Conservation (phyloP, 1,140 invertebrate species). For the Centruroides sculpturatus region DNA sequence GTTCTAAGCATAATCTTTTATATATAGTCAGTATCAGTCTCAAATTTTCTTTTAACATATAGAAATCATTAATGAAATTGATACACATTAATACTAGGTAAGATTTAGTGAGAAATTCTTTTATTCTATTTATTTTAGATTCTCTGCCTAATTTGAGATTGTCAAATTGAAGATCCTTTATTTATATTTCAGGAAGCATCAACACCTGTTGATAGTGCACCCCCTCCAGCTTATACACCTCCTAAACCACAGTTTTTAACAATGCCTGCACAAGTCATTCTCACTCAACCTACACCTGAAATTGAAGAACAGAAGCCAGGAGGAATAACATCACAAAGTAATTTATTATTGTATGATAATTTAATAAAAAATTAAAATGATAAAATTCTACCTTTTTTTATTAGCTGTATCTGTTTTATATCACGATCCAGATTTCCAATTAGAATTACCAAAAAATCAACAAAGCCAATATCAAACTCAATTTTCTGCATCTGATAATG, state of each 20-base stretch:
- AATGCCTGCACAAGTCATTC: constrained; percentile 37
- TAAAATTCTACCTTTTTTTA: constrained; percentile 1
- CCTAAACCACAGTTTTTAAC: constrained; percentile 52
- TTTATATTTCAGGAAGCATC: too few relatives aligned
- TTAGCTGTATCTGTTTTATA: constrained; percentile 21
- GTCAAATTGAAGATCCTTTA: too few relatives aligned
- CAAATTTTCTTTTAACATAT: too few relatives aligned
- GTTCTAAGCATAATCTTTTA: too few relatives aligned
- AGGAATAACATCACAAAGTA: neutral
- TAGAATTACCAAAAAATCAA: constrained; percentile 53
- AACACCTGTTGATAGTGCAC: too few relatives aligned
- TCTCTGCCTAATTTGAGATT: too few relatives aligned
- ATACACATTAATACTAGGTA: too few relatives aligned
- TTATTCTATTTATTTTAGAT: too few relatives aligned
- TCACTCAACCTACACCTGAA: constrained; percentile 42
- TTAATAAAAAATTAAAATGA: neutral
- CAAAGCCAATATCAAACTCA: constrained; percentile 57
- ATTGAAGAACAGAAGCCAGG: constrained; percentile 17
- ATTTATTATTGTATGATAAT: neutral
- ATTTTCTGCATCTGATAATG: constrained; percentile 32
- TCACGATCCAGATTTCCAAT: constrained; percentile 43
- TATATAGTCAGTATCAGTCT: too few relatives aligned
- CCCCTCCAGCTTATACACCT: constrained; percentile 61
- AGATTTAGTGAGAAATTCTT: too few relatives aligned
- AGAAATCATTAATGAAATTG: too few relatives aligned